Evolutionary conservation across 1,140 invertebrate genomes (phyloP).

Genomic region (Matsumurasca onukii): DNA sequence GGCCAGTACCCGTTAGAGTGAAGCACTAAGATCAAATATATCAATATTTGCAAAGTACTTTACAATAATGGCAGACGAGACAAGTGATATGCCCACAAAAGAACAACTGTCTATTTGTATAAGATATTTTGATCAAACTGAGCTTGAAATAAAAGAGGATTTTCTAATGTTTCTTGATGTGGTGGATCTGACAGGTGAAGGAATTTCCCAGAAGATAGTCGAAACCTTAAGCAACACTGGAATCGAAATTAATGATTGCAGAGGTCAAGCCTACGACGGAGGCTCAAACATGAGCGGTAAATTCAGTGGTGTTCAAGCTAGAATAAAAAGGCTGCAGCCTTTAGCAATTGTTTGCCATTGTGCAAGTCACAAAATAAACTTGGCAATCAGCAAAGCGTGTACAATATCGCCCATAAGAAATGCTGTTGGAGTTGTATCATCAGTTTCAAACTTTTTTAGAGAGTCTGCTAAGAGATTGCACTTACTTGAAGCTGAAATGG

Average conservation of each 20-base stretch:
- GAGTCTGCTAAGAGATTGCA: background rate
- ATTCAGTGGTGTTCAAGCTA: conserved; percentile 36
- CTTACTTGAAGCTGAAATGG: background rate
- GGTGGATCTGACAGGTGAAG: conserved; percentile 16
- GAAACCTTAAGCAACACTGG: conserved; percentile 22
- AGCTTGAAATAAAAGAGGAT: conserved; percentile 36
- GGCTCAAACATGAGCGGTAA: conserved; percentile 38
- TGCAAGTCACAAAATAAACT: conserved; percentile 40
- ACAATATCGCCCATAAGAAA: background rate
- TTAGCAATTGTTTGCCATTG: conserved; percentile 37
- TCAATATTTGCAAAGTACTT: no score
- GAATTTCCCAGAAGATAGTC: conserved; percentile 4
- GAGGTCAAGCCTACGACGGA: conserved; percentile 41
- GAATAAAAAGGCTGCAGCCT: conserved; percentile 36
- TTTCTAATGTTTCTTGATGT: conserved; percentile 39
- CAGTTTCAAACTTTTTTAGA: background rate
- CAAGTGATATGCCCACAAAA: conserved; percentile 33
- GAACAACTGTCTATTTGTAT: conserved; percentile 36
- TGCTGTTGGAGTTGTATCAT: background rate
- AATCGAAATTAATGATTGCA: conserved; percentile 35
- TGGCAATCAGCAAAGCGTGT: conserved; percentile 23
- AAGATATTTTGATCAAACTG: conserved; percentile 35
- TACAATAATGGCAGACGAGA: conserved; percentile 38
- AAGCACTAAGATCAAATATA: no score
- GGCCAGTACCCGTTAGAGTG: no score